Evolutionary conservation across 2,888 invertebrate species (phyloP).

Genomic region (Cephalotes varians): DNA sequence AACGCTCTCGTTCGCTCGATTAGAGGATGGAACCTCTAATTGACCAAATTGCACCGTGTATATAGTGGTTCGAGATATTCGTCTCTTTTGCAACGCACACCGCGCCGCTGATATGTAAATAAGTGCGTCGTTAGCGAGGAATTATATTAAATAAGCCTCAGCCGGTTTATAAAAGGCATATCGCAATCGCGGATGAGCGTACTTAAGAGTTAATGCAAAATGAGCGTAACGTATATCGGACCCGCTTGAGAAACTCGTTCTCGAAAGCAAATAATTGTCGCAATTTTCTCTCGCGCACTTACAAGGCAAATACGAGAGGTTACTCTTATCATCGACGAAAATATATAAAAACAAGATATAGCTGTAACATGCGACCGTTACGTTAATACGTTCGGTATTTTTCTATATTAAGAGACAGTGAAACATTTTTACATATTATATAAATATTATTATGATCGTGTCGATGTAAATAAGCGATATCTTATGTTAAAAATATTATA

Average conservation of each 20-base stretch:
- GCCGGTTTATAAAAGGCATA: conserved; percentile 35
- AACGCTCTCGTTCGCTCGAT: not conserved
- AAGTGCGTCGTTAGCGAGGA: conserved; percentile 30
- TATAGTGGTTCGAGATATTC: not conserved
- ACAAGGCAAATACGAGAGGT: not conserved
- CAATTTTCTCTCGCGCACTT: conserved; percentile 28
- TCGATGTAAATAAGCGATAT: not conserved
- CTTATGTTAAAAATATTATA: not conserved
- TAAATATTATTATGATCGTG: not conserved
- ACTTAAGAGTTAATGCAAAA: conserved; percentile 47
- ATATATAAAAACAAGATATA: conserved; percentile 10
- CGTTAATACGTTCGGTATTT: not conserved
- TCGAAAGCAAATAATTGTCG: conserved; percentile 45
- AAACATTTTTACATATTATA: not conserved
- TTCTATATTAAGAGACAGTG: not conserved
- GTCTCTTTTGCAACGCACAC: conserved; percentile 15
- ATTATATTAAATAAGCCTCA: conserved; percentile 43
- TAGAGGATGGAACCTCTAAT: conserved; percentile 4
- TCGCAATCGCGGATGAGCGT: conserved; percentile 49
- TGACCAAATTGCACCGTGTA: conserved; percentile 26
- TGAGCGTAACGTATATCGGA: conserved; percentile 37
- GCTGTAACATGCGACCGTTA: not conserved
- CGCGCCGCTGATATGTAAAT: conserved; percentile 39
- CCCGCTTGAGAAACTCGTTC: conserved; percentile 30
- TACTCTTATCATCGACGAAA: not conserved